A percentile compares a stretch with the other conserved stretches of the same genome.
phyloP scores from a whole-genome alignment of 2,888 invertebrate species.

The Ecliptopera silaceata region DNA sequence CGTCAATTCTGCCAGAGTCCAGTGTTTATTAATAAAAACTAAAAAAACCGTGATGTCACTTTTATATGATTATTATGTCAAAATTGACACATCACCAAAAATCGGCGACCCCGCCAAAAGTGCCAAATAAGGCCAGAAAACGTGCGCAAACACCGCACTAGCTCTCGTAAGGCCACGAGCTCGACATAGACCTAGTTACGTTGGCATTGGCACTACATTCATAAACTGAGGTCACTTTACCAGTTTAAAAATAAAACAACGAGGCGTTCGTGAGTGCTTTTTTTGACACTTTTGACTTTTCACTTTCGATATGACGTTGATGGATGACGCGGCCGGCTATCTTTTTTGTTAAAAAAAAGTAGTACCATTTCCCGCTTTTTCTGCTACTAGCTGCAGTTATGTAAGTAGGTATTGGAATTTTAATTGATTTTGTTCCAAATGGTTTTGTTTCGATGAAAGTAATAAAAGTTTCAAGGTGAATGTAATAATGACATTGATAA shows the following conservation, averaged over 20 bases:
- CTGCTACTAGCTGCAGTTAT: background rate
- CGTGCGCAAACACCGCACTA: slow-evolving; percentile 32
- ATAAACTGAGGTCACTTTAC: slow-evolving; percentile 74
- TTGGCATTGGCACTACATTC: slow-evolving; percentile 83
- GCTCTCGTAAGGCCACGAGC: slow-evolving; percentile 62
- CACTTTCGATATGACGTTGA: slow-evolving; percentile 25
- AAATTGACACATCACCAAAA: slow-evolving; percentile 38
- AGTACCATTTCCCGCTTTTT: background rate
- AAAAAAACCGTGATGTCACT: slow-evolving; percentile 6
- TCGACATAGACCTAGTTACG: slow-evolving; percentile 80
- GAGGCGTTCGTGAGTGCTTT: slow-evolving; percentile 49
- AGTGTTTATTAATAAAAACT: no score
- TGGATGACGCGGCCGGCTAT: slow-evolving; percentile 15
- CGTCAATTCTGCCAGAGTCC: no score
- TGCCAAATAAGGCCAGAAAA: slow-evolving; percentile 30
- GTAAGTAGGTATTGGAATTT: slow-evolving; percentile 18
- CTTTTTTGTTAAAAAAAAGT: slow-evolving; percentile 6
- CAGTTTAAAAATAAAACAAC: slow-evolving; percentile 74
- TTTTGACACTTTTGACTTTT: slow-evolving; percentile 50
- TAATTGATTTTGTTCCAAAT: slow-evolving; percentile 18
- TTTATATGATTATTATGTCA: slow-evolving; percentile 15
- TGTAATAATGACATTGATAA: slow-evolving; percentile 33
- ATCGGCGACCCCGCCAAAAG: slow-evolving; percentile 45
- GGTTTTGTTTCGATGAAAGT: slow-evolving; percentile 27
- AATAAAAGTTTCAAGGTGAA: slow-evolving; percentile 35